Evolutionary conservation across 2,888 invertebrate species (phyloP).

Genomic region (Linnaemya tessellans): DNA sequence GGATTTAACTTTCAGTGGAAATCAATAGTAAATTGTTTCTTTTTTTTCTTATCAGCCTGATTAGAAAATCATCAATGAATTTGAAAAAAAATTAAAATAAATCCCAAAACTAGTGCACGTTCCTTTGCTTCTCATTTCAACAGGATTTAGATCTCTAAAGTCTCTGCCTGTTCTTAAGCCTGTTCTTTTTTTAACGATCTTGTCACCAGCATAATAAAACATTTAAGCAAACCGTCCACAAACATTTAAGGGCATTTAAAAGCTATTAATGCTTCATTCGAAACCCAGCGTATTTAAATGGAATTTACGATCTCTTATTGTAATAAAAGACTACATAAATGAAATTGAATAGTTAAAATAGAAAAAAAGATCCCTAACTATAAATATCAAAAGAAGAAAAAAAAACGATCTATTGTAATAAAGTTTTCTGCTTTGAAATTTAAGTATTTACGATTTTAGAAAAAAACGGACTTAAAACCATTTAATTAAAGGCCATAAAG

Average conservation of each 20-base stretch:
- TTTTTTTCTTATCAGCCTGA: no score
- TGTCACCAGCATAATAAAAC: slow-evolving; percentile 14
- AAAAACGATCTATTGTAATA: slow-evolving; percentile 3
- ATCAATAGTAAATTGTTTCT: no score
- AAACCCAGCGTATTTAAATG: slow-evolving; percentile 45
- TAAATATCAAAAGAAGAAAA: slow-evolving; percentile 9
- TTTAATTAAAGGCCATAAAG: slow-evolving; percentile 25
- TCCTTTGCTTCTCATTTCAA: neutral
- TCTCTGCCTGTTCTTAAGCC: slow-evolving; percentile 31
- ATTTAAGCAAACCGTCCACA: neutral
- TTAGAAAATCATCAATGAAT: neutral
- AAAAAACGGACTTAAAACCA: slow-evolving; percentile 10
- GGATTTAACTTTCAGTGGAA: neutral
- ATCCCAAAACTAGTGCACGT: neutral
- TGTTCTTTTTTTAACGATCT: slow-evolving; percentile 13
- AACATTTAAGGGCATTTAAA: slow-evolving; percentile 30
- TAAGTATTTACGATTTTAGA: neutral
- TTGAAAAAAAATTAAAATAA: neutral
- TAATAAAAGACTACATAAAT: slow-evolving; percentile 7
- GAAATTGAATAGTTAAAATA: neutral
- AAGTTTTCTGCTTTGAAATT: slow-evolving; percentile 49
- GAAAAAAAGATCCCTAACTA: slow-evolving; percentile 11
- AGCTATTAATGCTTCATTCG: slow-evolving; percentile 62
- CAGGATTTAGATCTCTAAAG: slow-evolving; percentile 60
- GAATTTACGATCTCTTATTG: slow-evolving; percentile 40